phyloP scores from a whole-genome alignment of 1,140 invertebrate species.

The Drosophila sechellia region DNA sequence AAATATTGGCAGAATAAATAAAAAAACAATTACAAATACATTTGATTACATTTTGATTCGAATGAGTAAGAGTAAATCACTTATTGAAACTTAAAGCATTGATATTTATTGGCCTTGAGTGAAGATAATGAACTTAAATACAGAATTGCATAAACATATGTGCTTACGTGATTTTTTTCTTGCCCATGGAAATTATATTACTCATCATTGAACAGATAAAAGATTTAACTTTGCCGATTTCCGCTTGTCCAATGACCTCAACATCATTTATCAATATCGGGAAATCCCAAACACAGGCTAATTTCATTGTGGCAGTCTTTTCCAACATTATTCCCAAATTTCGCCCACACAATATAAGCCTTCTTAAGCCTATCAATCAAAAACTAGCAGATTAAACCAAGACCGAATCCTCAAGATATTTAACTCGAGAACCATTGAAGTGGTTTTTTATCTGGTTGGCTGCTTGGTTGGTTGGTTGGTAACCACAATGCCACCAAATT shows the following conservation, averaged over 20 bases:
- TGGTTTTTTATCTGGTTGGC: conserved; percentile 24
- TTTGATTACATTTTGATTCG: background rate
- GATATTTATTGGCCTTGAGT: too few relatives aligned
- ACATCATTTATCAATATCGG: conserved; percentile 62
- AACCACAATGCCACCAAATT: conserved; percentile 54
- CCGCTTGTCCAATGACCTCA: background rate
- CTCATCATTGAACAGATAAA: background rate
- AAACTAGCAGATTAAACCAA: conserved; percentile 58
- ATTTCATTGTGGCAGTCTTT: conserved; percentile 39
- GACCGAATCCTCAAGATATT: conserved; percentile 62
- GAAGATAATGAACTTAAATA: background rate
- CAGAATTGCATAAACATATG: background rate
- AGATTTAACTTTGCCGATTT: background rate
- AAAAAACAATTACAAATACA: too few relatives aligned
- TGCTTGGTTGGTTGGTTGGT: too few relatives aligned
- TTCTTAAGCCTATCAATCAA: conserved; percentile 72
- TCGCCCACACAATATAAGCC: conserved; percentile 2
- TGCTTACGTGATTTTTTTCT: too few relatives aligned
- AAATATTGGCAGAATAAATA: too few relatives aligned
- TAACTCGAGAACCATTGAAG: conserved; percentile 63
- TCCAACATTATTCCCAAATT: conserved; percentile 13
- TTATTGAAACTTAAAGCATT: too few relatives aligned
- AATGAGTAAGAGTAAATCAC: background rate
- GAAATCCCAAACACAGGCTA: conserved; percentile 41
- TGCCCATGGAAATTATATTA: background rate